phyloP scores from a whole-genome alignment of 2,797 vertebrate species.

The Schizothorax lantsangensis region DNA sequence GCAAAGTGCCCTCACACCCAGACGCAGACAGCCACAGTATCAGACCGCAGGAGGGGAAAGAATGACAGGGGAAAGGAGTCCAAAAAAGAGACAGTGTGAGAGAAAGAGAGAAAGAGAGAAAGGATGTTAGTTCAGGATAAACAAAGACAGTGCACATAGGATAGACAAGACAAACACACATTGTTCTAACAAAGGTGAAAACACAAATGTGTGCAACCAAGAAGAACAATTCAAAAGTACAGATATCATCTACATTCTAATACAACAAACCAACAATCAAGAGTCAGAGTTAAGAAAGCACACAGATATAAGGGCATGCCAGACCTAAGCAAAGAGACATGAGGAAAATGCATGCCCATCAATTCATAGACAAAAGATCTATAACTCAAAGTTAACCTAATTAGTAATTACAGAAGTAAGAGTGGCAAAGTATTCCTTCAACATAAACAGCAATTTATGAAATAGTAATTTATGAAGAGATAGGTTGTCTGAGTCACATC shows the following conservation, averaged over 20 bases:
- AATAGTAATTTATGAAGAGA: not conserved
- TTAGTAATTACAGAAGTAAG: not conserved
- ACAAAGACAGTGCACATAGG: slow-evolving; percentile 44
- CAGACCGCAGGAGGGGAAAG: slow-evolving; percentile 43
- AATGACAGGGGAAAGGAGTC: slow-evolving; percentile 30
- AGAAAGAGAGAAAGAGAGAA: slow-evolving; percentile 60
- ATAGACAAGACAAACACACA: slow-evolving; percentile 52
- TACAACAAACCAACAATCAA: not conserved
- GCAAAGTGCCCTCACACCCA: slow-evolving; percentile 39
- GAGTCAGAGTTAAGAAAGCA: not conserved
- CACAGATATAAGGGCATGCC: not conserved
- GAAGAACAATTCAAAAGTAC: not conserved
- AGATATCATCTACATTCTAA: not conserved
- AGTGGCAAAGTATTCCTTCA: not conserved
- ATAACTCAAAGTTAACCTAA: not conserved
- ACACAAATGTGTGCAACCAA: not conserved
- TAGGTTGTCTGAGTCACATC: not conserved
- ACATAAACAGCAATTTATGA: not conserved
- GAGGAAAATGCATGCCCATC: not conserved
- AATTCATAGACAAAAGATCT: not conserved
- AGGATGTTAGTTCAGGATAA: slow-evolving; percentile 57
- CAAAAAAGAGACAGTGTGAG: slow-evolving; percentile 31
- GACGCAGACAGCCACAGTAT: slow-evolving; percentile 56
- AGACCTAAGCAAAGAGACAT: not conserved
- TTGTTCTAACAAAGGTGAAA: not conserved